These are phyloP conservation scores for Sphaeramia orbicularis DNA, from an alignment of 2,797 vertebrate genomes.

Conservation along the genomic window DNA sequence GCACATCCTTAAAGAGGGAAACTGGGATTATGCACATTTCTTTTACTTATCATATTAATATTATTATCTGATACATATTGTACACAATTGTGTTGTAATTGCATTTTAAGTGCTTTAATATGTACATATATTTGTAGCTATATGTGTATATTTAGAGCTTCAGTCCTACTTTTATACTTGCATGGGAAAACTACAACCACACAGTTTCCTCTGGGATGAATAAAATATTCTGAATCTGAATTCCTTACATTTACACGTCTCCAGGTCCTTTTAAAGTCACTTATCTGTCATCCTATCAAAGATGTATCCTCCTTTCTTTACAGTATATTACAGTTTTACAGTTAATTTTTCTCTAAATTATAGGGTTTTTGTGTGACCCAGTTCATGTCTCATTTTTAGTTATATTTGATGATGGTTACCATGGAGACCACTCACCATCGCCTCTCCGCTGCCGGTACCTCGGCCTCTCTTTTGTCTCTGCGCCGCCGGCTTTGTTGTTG, in stretches of 20 bases:
- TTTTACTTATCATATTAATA: too few relatives aligned
- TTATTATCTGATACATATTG: too few relatives aligned
- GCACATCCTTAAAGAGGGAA: too few relatives aligned
- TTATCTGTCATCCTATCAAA: neutral
- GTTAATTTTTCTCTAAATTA: neutral
- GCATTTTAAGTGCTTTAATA: too few relatives aligned
- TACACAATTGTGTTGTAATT: too few relatives aligned
- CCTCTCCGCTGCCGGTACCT: constrained; percentile 59
- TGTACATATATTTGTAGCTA: too few relatives aligned
- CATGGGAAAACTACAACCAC: too few relatives aligned
- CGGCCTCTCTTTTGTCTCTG: constrained; percentile 61
- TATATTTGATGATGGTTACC: constrained; percentile 34
- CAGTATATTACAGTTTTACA: neutral
- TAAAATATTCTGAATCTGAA: too few relatives aligned
- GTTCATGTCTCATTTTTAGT: constrained; percentile 10
- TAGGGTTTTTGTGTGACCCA: constrained; percentile 12
- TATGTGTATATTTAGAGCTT: too few relatives aligned
- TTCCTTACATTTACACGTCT: neutral
- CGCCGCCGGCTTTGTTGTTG: constrained; percentile 77
- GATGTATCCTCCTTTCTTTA: neutral
- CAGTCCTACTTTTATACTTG: too few relatives aligned
- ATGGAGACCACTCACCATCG: constrained; percentile 72
- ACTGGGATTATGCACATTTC: too few relatives aligned
- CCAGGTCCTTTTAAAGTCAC: neutral
- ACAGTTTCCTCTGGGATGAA: too few relatives aligned